Evolutionary conservation across 2,888 invertebrate species (phyloP).

Genomic region (Megaustenia siamemsis): DNA sequence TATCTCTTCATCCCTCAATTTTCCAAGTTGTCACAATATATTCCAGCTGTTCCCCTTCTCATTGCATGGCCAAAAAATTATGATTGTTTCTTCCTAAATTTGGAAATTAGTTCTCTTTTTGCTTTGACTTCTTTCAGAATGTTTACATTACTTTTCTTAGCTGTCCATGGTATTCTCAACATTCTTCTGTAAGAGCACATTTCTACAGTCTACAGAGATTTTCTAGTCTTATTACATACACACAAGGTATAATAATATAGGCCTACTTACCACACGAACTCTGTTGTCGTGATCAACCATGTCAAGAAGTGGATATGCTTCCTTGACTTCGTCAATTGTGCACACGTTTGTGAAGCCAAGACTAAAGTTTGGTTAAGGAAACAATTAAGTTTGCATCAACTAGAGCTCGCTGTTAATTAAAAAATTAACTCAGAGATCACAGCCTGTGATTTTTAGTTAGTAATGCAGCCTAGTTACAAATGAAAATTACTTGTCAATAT

Average conservation of each 20-base stretch:
- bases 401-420: neutral
- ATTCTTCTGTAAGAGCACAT: slow-evolving; percentile 32
- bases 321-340: slow-evolving; percentile 77
- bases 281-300: slow-evolving; percentile 80
- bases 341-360: slow-evolving; percentile 78
- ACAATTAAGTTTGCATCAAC: neutral
- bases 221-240: slow-evolving; percentile 64
- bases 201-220: slow-evolving; percentile 70
- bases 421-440: neutral
- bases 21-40: too few relatives aligned
- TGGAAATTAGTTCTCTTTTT: too few relatives aligned
- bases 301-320: slow-evolving; percentile 78
- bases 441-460: neutral
- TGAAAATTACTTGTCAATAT: too few relatives aligned
- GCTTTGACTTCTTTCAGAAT: too few relatives aligned
- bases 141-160: too few relatives aligned
- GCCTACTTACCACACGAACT: slow-evolving; percentile 67
- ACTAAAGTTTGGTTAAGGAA: slow-evolving; percentile 63
- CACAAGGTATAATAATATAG: slow-evolving; percentile 57
- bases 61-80: too few relatives aligned
- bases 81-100: too few relatives aligned
- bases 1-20: too few relatives aligned
- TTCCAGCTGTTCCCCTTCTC: too few relatives aligned
- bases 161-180: too few relatives aligned
- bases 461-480: neutral